Percentiles rank a stretch among this genome's conserved stretches.
Evolutionary conservation across 2,888 invertebrate species (phyloP).

Genomic region (Epistrophe eligans): DNA sequence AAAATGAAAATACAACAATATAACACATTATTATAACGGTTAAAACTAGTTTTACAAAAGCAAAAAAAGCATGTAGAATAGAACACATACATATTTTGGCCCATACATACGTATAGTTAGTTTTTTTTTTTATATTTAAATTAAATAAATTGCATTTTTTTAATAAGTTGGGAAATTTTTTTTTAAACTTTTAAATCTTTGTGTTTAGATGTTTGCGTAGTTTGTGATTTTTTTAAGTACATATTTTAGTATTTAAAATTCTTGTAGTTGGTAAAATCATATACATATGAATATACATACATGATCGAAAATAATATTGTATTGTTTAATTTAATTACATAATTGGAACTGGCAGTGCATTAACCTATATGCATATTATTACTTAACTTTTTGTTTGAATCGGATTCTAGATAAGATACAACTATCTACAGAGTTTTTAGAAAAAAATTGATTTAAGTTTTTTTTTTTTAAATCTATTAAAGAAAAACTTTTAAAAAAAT

Average conservation of each 20-base stretch:
- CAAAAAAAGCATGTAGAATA: background rate
- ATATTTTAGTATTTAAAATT: background rate
- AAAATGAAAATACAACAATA: background rate
- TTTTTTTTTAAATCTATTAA: constrained; percentile 7
- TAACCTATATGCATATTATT: constrained; percentile 67
- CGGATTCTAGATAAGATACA: constrained; percentile 27
- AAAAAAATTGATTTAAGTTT: constrained; percentile 11
- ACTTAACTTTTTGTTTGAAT: constrained; percentile 20
- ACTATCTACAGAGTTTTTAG: constrained; percentile 11
- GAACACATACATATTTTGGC: background rate
- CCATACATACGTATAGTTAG: background rate
- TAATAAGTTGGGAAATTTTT: background rate
- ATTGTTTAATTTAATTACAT: constrained; percentile 26
- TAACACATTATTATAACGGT: background rate
- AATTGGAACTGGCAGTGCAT: constrained; percentile 73
- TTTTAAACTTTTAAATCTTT: background rate
- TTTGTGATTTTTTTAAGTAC: background rate
- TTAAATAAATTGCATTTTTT: too few relatives aligned
- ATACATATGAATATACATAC: background rate
- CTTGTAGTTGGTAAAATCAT: background rate
- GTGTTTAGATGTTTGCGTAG: background rate
- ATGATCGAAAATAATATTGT: background rate
- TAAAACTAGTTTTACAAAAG: background rate
- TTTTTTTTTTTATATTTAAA: background rate
- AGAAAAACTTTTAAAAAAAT: constrained; percentile 4